A percentile compares a stretch with the other conserved stretches of the same genome.
Evolutionary conservation across 2,113 vertebrate genomes (phyloP).

Genomic region (Daphoenositta chrysoptera): DNA sequence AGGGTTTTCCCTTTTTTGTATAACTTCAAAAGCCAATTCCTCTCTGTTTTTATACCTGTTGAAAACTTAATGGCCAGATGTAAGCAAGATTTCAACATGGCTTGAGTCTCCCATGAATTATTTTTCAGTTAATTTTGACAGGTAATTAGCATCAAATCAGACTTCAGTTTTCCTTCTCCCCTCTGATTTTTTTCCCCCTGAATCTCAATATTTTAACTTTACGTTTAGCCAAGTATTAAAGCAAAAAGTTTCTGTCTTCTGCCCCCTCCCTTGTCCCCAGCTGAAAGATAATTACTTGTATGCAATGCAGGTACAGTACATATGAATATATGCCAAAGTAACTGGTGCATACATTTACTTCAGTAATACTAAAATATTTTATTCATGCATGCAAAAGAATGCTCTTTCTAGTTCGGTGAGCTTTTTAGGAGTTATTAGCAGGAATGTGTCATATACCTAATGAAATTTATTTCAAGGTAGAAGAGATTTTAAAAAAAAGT

Average conservation of each 20-base stretch:
- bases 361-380: neutral
- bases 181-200: neutral
- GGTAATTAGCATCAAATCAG: neutral
- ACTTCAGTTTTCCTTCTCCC: neutral
- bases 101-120: neutral
- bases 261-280: neutral
- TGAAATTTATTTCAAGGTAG: slow-evolving; percentile 25
- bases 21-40: neutral
- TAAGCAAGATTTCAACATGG: neutral
- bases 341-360: neutral
- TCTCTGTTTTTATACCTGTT: neutral
- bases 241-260: neutral
- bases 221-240: neutral
- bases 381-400: neutral
- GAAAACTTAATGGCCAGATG: neutral
- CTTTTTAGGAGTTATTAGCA: neutral
- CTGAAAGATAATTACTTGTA: neutral
- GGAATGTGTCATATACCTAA: neutral
- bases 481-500: neutral
- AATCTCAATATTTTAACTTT: neutral
- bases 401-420: neutral
- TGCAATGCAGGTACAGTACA: neutral
- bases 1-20: accelerated
- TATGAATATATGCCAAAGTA: neutral
- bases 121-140: neutral